A percentile compares a stretch with the other conserved stretches of the same genome.
Evolutionary conservation across 2,797 vertebrate species (phyloP).

Genomic region (Triplophysa yarkandensis): DNA sequence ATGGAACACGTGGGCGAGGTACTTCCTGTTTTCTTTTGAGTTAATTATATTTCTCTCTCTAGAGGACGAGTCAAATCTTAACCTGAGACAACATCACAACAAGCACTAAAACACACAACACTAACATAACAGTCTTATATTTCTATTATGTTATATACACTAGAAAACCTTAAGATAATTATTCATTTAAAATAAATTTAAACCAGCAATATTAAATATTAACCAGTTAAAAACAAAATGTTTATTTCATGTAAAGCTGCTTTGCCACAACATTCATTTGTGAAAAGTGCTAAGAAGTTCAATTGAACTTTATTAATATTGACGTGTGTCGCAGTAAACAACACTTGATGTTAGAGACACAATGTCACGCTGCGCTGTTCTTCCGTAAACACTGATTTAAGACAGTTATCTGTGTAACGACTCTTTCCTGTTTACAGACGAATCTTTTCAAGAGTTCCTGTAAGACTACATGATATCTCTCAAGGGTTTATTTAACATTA

Average conservation of each 20-base stretch:
- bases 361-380: background rate
- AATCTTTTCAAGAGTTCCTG: no score
- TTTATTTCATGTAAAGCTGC: no score
- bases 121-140: no score
- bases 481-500: constrained; percentile 7
- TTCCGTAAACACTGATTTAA: constrained; percentile 61
- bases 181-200: no score
- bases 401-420: constrained; percentile 65
- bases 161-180: no score
- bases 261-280: no score
- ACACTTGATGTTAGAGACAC: constrained; percentile 1
- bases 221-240: no score
- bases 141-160: no score
- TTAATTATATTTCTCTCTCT: constrained; percentile 75
- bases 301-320: background rate
- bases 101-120: background rate
- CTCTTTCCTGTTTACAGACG: constrained; percentile 75
- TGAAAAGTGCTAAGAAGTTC: no score
- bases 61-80: constrained; percentile 65
- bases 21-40: constrained; percentile 80
- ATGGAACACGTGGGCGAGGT: constrained; percentile 75
- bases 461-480: constrained; percentile 28
- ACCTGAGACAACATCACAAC: constrained; percentile 41
- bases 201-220: no score
- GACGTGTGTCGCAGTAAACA: background rate